Conservation (phyloP, 2,888 invertebrate genomes). For the Fabriciana adippe region DNA sequence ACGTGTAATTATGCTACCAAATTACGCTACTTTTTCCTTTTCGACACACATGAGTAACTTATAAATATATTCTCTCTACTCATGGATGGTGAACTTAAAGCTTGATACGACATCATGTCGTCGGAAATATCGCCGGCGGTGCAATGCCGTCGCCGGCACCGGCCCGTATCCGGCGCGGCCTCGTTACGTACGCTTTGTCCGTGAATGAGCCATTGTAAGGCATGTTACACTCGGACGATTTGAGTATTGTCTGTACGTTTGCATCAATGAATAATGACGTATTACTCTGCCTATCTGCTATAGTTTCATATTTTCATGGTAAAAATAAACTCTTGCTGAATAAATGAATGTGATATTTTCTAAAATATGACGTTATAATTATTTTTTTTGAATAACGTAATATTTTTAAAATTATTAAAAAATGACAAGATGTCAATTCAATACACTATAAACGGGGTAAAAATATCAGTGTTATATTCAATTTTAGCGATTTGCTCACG, state of each 20-base stretch:
- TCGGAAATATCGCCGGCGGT: slow-evolving; percentile 65
- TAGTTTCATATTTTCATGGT: too few relatives aligned
- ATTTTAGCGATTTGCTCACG: slow-evolving; percentile 19
- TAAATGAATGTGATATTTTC: too few relatives aligned
- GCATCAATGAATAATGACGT: slow-evolving; percentile 6
- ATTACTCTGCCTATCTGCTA: neutral
- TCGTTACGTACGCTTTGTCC: slow-evolving; percentile 64
- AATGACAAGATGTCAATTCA: neutral
- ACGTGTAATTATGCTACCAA: too few relatives aligned
- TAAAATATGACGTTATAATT: too few relatives aligned
- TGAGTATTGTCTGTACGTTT: slow-evolving; percentile 19
- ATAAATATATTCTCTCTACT: neutral
- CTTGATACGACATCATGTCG: slow-evolving; percentile 24
- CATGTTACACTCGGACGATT: slow-evolving; percentile 30
- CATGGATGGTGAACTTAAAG: slow-evolving; percentile 11
- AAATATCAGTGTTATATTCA: slow-evolving; percentile 19
- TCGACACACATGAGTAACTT: too few relatives aligned
- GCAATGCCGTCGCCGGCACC: slow-evolving; percentile 45
- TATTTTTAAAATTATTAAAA: neutral
- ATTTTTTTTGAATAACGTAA: neutral
- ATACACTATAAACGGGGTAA: neutral
- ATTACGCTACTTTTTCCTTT: too few relatives aligned
- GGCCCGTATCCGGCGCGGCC: slow-evolving; percentile 64
- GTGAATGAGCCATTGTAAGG: slow-evolving; percentile 52
- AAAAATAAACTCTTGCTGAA: too few relatives aligned